Evolutionary conservation across 2,113 vertebrate species (phyloP), one percentile per base, ranked within the genome.

Genomic region (Circaetus gallicus): DNA sequence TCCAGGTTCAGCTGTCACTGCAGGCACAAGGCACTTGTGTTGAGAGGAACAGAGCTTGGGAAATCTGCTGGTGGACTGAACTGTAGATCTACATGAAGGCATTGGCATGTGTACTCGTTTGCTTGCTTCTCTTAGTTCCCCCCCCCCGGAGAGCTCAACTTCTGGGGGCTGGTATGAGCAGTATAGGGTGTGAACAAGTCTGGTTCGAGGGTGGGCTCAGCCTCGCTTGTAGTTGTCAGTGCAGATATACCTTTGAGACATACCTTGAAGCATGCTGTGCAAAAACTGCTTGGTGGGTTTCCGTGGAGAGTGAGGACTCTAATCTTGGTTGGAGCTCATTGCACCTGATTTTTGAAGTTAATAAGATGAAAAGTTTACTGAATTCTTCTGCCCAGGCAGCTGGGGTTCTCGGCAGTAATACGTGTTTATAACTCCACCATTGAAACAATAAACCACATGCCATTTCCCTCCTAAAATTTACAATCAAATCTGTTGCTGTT

Each of bases 391-490:
- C 90, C 74, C 45, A 26, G 85, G 92, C 96, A 96, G 87, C 90
- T 96, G 95, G 85, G 55, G 50, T 86, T 93, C 92, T 86, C 49
- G 4, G 71, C 92, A 93, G 82, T 96, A 93, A 95, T 80, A 93
- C 0, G 11, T 96, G 93, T 93, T 96, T 95, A 92, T 95, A 96
- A 93, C 92, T 94, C 62, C 45, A 80, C 78, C 89, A 52, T 2
- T 89, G 86, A 95, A 97, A 91, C 91, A 77, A 90, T 96, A 97
- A 96, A 95, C 89, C 84, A 22, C 81, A 91, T 70, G 62, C 90
- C 91, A 93, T 95, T 97, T 94, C 93, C 94, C 93, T 95, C 84
- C 86, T 87, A 95, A 94, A 95, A 93, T 95, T 97, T 95, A 91
- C 91, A 91, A 32, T 91, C 84, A 90, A n/a, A 84, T 89, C 93